Evolutionary conservation across 2,888 invertebrate species (phyloP), one percentile per base, ranked within the genome.

Genomic region (Aricia artaxerxes): DNA sequence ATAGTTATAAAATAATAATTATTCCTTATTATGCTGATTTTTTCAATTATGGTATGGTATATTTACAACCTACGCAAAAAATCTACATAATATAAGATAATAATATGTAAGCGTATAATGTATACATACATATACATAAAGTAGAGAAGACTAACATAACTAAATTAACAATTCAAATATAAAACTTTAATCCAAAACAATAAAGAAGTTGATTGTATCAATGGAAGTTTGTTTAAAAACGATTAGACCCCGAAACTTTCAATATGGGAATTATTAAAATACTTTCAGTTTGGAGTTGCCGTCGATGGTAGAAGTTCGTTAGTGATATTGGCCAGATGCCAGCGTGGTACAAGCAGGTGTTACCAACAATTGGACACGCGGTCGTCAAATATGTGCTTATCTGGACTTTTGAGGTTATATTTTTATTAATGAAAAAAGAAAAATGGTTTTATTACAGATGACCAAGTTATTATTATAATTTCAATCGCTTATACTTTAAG

Each of bases 191-290:
- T 35, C 69, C 35, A 16, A 38, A 69, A 69, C 35, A 69, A 38
- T 38, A 38, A 38, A 31, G 31, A 69, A 69, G 69, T 69, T 69
- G 69, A 69, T 69, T 35, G 69, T 69, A 69, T 38, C 69, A 24
- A 73, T 73, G 44, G 44, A 73, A 44, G 40, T 73, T 73, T 40
- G 73, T 73, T 73, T 73, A 38, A 35, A 38, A 69, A 38, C 69
- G 69, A 38, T 73, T 24, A 4, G 7, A 73, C 24, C 73, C 73
- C 44, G 73, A 44, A 73, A 73, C 73, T 73, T 73, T 73, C 73
- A 73, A 73, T 44, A 73, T 44, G 73, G 44, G 40, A 73, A 73
- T 73, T 73, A 73, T 73, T 73, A 73, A 73, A 73, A 73, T 73
- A 73, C 73, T 73, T 73, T 73, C 73, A 44, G 73, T 73, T 44